Conservation (phyloP, 2,113 vertebrate genomes). For the Tragelaphus strepsiceros region DNA sequence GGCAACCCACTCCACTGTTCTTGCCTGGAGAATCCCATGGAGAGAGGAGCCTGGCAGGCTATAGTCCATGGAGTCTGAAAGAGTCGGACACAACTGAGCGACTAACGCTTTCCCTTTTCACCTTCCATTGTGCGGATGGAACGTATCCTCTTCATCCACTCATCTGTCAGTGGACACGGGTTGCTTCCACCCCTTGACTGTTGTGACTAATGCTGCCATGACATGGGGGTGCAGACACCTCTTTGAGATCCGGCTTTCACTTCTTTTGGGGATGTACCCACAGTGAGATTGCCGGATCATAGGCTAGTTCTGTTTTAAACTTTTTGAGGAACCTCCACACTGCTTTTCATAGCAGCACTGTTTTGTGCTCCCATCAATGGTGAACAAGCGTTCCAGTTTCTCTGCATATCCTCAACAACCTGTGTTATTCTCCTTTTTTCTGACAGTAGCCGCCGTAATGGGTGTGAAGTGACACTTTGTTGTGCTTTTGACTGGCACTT, state of each 20-base stretch:
- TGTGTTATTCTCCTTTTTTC: neutral
- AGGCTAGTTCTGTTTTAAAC: rapidly evolving
- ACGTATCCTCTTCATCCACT: rapidly evolving
- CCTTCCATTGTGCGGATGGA: rapidly evolving
- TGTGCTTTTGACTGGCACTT: neutral
- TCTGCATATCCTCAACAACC: rapidly evolving
- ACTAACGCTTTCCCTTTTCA: neutral
- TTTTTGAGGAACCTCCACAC: neutral
- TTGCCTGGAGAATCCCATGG: neutral
- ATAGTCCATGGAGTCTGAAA: neutral
- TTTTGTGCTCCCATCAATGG: rapidly evolving
- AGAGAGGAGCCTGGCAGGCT: neutral
- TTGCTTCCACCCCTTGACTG: rapidly evolving
- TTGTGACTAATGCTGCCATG: rapidly evolving
- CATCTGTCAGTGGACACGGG: rapidly evolving
- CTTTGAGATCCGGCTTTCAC: neutral
- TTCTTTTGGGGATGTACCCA: rapidly evolving
- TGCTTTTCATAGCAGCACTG: neutral
- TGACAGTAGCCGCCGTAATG: rapidly evolving
- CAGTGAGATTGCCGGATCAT: neutral
- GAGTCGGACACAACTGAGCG: neutral
- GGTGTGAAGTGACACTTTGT: rapidly evolving
- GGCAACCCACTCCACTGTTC: neutral
- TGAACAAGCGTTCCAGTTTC: rapidly evolving
- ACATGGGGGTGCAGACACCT: rapidly evolving